These are phyloP conservation scores for Pogonognathellus flavescens DNA, from an alignment of 1,140 invertebrate genomes.

Conservation along the genomic window DNA sequence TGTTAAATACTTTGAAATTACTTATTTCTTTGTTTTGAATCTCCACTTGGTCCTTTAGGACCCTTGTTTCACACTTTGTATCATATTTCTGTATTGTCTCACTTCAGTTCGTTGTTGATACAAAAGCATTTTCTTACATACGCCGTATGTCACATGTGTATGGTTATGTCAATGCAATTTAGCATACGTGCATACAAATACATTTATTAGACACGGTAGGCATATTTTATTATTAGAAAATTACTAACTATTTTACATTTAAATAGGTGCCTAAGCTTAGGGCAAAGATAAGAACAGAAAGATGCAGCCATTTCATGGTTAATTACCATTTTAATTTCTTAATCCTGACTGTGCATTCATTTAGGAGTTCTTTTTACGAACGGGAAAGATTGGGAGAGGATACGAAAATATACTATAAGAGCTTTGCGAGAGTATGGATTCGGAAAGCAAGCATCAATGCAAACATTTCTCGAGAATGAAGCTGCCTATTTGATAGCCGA, in stretches of 20 bases:
- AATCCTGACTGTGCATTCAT: not conserved
- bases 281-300: not conserved
- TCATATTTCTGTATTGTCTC: too few species aligned
- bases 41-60: too few species aligned
- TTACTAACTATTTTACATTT: too few species aligned
- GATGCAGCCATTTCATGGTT: not conserved
- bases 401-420: not conserved
- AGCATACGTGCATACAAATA: too few species aligned
- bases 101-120: too few species aligned
- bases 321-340: not conserved
- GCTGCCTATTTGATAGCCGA: not conserved
- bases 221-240: too few species aligned
- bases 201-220: too few species aligned
- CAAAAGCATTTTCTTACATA: too few species aligned
- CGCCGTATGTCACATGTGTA: too few species aligned
- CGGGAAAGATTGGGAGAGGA: not conserved
- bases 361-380: not conserved
- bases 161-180: too few species aligned
- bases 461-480: not conserved
- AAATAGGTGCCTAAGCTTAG: not conserved
- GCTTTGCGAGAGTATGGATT: not conserved
- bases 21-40: too few species aligned
- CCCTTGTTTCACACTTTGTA: too few species aligned
- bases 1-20: not conserved
- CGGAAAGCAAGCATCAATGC: not conserved